These are phyloP conservation scores for Dicentrarchus labrax DNA, from an alignment of 2,113 vertebrate genomes.

Conservation along the genomic window DNA sequence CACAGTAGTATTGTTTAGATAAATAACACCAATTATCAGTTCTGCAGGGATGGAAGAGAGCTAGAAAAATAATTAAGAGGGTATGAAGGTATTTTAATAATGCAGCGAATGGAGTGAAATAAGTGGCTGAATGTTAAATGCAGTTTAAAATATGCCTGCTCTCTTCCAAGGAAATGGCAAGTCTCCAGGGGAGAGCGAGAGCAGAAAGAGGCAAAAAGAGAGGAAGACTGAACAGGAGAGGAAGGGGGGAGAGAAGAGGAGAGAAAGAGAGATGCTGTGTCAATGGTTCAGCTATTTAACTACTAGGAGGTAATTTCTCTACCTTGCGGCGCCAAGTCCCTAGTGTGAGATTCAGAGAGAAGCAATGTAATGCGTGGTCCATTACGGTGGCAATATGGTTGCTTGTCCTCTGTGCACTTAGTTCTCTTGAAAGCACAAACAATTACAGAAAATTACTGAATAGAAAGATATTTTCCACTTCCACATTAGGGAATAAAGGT, in stretches of 20 bases:
- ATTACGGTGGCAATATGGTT: slow-evolving; percentile 52
- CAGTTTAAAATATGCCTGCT: slow-evolving; percentile 73
- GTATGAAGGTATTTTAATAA: slow-evolving; percentile 78
- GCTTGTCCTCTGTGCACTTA: slow-evolving; percentile 43
- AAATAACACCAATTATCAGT: slow-evolving; percentile 84
- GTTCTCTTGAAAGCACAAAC: slow-evolving; percentile 58
- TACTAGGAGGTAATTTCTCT: slow-evolving; percentile 67
- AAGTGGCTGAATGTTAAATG: slow-evolving; percentile 77
- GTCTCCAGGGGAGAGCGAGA: slow-evolving; percentile 52
- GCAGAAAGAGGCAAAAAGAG: slow-evolving; percentile 6
- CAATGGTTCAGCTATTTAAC: slow-evolving; percentile 74
- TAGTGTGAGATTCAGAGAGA: slow-evolving; percentile 50
- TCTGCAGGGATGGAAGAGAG: slow-evolving; percentile 67
- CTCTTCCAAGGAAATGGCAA: slow-evolving; percentile 65
- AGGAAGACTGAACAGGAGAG: slow-evolving; percentile 40
- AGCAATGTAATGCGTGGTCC: slow-evolving; percentile 38
- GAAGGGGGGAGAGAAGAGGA: neutral
- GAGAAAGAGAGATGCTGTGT: slow-evolving; percentile 46
- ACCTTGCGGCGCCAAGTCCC: slow-evolving; percentile 47
- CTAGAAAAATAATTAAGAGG: slow-evolving; percentile 77
- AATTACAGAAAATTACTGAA: slow-evolving; percentile 57
- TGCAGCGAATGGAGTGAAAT: slow-evolving; percentile 67
- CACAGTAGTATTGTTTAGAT: slow-evolving; percentile 81
- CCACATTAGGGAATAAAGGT: slow-evolving; percentile 39
- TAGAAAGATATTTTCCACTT: slow-evolving; percentile 39